Evolutionary conservation across 2,888 invertebrate genomes (phyloP).

Genomic region (Griposia aprilina): DNA sequence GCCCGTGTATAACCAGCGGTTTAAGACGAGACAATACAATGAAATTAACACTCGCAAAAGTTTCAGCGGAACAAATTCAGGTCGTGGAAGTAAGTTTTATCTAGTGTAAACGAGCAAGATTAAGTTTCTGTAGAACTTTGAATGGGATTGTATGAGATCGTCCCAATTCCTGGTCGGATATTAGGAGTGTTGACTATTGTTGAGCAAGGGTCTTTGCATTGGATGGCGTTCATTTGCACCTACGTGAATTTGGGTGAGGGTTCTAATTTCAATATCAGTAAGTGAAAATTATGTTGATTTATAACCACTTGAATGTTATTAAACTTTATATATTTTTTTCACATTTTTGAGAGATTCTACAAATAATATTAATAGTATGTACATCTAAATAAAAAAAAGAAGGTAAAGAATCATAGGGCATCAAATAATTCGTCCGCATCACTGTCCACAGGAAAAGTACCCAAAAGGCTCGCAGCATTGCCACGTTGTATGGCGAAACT

Average conservation of each 20-base stretch:
- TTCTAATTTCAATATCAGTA: slow-evolving; percentile 36
- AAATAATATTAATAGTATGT: no score
- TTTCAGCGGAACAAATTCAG: slow-evolving; percentile 70
- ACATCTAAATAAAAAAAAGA: no score
- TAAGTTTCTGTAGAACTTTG: slow-evolving; percentile 70
- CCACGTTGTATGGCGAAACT: no score
- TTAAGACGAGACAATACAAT: slow-evolving; percentile 66
- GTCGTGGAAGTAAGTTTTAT: slow-evolving; percentile 73
- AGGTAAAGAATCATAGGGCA: no score
- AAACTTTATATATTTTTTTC: no score
- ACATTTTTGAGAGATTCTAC: no score
- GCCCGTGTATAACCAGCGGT: slow-evolving; percentile 18
- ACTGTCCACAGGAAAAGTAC: neutral
- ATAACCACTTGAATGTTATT: neutral
- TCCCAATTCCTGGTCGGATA: slow-evolving; percentile 46
- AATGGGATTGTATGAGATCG: slow-evolving; percentile 59
- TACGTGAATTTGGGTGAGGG: neutral
- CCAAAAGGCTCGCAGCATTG: neutral
- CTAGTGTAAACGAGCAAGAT: slow-evolving; percentile 76
- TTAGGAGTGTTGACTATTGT: slow-evolving; percentile 50
- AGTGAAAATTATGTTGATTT: neutral
- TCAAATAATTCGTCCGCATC: neutral
- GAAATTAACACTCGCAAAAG: slow-evolving; percentile 74
- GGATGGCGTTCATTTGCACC: slow-evolving; percentile 23
- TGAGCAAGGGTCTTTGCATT: slow-evolving; percentile 10